Evolutionary conservation across 1,140 invertebrate genomes (phyloP), one percentile per base, ranked within the genome.

Genomic region (Macrotrachela quadricornifera): DNA sequence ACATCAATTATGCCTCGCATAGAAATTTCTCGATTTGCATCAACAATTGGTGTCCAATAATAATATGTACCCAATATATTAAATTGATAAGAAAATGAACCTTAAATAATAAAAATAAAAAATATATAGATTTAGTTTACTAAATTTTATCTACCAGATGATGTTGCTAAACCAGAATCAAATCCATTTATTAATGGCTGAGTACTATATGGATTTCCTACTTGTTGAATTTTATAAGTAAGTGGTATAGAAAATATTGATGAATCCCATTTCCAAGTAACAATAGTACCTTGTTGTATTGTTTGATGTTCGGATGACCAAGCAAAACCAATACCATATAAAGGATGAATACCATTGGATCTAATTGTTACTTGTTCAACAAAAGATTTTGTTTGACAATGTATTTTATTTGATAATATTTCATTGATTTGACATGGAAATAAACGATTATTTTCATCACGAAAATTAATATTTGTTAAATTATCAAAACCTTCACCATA

Each of bases 21-120:
- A 38, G 47, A 58, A 16, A 59, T 54, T 55, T 11, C 45, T 51
- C 45, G 54, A 49, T 10, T 40, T 17, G 43, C 16, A 44, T 64
- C 61, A 0, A 63, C 57, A 42, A 43, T 58, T 13, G 59, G 59
- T 38, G 60, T 60, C 61, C 60, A 64, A 49, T 63, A 64, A 49
- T 59, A 61, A 50, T 59, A 64, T 10, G 47, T 59, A 11, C 64
- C 64, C 1, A 51, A 38, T 13, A 47, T 30, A 6, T 56, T 59
- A 52, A 65, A 64, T 46, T 56, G 56, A 47, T 62, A 55, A 16
- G 39, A 43, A 44, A 55, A 65, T 10, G 42, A 10, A 12, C 64
- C 50, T 30, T 30, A 30, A 30, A 8, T 4, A 30, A 30, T 30
- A 30, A 30, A 30, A 4, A 30, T 30, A n/a, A n/a, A n/a, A n/a